A percentile compares a stretch with the other conserved stretches of the same genome.
phyloP scores from a whole-genome alignment of 1,140 invertebrate species.

The Brachystomella parvula region DNA sequence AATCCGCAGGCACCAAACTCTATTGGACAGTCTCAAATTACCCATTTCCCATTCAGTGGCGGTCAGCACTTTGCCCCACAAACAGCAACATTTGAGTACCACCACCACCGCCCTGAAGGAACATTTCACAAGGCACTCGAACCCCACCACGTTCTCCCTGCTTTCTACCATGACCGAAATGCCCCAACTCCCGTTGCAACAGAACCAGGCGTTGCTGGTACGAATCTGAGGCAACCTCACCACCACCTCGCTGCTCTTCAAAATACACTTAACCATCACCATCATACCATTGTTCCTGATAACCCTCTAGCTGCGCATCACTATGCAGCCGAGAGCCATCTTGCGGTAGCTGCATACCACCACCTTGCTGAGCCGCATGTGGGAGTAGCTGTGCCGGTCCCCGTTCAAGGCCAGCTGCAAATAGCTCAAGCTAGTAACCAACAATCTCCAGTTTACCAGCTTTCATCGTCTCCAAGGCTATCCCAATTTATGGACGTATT shows the following conservation, averaged over 20 bases:
- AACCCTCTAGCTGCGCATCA: neutral
- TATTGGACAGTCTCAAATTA: neutral
- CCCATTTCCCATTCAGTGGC: neutral
- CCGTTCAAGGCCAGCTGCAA: neutral
- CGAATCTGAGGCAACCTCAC: neutral
- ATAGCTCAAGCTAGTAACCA: neutral
- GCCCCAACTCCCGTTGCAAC: neutral
- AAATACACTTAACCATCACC: neutral
- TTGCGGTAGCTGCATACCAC: neutral
- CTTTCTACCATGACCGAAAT: neutral
- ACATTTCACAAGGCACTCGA: neutral
- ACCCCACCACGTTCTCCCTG: neutral
- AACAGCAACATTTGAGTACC: neutral
- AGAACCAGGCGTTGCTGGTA: neutral
- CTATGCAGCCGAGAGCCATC: slow-evolving; percentile 2
- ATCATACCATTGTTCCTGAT: neutral
- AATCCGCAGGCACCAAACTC: neutral
- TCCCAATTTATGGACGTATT: neutral
- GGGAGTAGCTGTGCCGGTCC: neutral
- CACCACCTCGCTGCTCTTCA: neutral
- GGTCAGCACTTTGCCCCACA: neutral
- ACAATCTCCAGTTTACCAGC: neutral
- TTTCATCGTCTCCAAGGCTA: neutral
- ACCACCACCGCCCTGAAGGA: neutral
- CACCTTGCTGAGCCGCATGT: neutral